Conservation (phyloP, 2,888 invertebrate genomes). For the Allygus modestus region DNA sequence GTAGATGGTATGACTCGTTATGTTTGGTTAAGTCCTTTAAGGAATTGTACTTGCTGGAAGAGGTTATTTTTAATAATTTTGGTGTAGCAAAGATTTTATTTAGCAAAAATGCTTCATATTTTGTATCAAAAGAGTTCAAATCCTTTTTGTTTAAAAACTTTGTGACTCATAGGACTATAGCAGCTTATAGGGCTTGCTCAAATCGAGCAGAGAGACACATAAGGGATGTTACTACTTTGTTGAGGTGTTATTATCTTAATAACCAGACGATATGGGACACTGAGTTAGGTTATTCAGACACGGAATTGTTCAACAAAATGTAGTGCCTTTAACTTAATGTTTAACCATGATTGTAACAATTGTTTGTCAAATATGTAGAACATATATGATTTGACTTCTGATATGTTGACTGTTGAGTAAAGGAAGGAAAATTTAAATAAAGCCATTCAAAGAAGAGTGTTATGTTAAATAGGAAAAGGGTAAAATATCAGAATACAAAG, state of each 20-base stretch:
- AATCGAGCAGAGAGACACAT: neutral
- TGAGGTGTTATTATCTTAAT: neutral
- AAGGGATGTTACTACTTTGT: neutral
- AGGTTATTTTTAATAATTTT: neutral
- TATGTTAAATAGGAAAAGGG: neutral
- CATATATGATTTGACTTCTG: neutral
- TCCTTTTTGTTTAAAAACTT: neutral
- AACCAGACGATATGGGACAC: neutral
- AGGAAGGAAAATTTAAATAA: neutral
- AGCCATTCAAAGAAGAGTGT: neutral
- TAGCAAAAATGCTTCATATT: neutral
- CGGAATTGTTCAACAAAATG: neutral
- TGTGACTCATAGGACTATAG: neutral
- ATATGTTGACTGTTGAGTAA: neutral
- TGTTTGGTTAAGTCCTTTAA: neutral
- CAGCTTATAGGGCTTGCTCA: neutral
- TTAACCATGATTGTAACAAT: neutral
- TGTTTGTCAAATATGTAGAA: neutral
- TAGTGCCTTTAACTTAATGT: neutral
- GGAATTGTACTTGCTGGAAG: neutral
- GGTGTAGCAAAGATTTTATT: neutral
- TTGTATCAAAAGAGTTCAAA: constrained; percentile 1
- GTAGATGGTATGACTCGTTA: neutral
- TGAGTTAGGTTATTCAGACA: neutral
- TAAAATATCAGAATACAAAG: neutral